These are phyloP conservation scores for Ganaspis brasiliensis DNA, from an alignment of 2,888 invertebrate genomes.

Conservation along the genomic window DNA sequence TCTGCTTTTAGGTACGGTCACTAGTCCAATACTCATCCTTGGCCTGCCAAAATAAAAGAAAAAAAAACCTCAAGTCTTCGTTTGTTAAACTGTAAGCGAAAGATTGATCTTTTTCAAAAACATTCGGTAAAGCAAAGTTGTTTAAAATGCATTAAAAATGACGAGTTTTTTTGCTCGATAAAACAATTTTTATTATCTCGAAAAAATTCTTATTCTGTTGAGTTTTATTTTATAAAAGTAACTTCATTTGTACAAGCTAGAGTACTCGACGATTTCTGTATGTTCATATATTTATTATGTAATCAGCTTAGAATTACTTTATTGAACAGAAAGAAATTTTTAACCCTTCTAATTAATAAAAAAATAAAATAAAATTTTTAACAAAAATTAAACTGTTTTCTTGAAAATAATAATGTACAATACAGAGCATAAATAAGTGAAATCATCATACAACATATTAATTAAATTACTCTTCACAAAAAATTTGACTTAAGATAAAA, in stretches of 20 bases:
- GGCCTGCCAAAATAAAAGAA: neutral
- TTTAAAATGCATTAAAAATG: neutral
- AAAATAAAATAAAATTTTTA: constrained; percentile 3
- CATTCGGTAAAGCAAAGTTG: neutral
- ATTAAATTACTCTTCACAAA: constrained; percentile 27
- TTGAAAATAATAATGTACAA: neutral
- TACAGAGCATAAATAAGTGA: too few relatives aligned
- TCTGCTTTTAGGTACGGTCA: constrained; percentile 73
- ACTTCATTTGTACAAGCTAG: neutral
- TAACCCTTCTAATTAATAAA: neutral
- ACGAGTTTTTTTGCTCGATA: neutral
- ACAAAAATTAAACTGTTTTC: neutral
- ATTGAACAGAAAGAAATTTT: constrained; percentile 4
- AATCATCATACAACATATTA: too few relatives aligned
- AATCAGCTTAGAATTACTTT: neutral
- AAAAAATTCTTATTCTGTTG: neutral
- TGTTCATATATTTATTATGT: constrained; percentile 5
- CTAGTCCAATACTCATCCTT: constrained; percentile 57
- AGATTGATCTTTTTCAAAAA: neutral
- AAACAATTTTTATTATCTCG: neutral
- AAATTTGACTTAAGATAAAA: constrained; percentile 46
- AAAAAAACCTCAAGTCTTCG: neutral
- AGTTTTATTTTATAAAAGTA: neutral
- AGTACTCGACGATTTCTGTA: neutral
- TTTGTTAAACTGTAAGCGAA: neutral